phyloP scores from a whole-genome alignment of 2,888 invertebrate species.

The Octodonta nipae region DNA sequence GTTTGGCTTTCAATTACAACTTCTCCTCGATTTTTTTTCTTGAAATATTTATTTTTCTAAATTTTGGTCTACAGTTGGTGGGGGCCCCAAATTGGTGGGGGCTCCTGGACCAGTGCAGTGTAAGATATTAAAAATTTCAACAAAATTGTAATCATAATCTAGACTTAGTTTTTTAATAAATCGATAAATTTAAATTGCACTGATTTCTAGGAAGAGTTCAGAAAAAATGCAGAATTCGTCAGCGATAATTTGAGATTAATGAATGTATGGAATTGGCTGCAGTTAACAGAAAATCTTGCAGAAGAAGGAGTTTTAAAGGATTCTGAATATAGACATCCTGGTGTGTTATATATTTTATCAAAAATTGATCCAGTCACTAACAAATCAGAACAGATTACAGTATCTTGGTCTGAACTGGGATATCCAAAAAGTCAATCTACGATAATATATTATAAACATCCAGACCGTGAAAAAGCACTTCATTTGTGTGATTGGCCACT shows the following conservation, averaged over 20 bases:
- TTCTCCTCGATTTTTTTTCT: too few species aligned
- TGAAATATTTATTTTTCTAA: too few species aligned
- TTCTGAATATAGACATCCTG: conserved; percentile 49
- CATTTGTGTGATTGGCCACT: conserved; percentile 83
- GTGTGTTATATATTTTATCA: conserved; percentile 40
- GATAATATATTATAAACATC: conserved; percentile 48
- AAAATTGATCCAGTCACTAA: conserved; percentile 38
- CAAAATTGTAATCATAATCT: too few species aligned
- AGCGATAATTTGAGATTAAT: conserved; percentile 62
- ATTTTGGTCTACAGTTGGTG: too few species aligned
- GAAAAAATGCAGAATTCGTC: conserved; percentile 66
- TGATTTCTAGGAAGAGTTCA: conserved; percentile 50
- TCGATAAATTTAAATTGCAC: too few species aligned
- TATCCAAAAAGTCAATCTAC: conserved; percentile 38
- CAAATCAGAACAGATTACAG: conserved; percentile 49
- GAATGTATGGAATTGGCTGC: conserved; percentile 75
- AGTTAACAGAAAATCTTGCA: conserved; percentile 54
- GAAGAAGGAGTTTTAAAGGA: conserved; percentile 50
- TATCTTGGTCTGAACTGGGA: conserved; percentile 53
- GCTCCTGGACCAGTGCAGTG: too few species aligned
- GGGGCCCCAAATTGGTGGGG: too few species aligned
- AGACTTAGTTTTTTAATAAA: too few species aligned
- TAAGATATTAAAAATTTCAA: too few species aligned
- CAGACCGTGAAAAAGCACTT: conserved; percentile 65
- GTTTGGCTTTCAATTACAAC: too few species aligned